Evolutionary conservation across 2,797 vertebrate species (phyloP).

Genomic region (Hafferia zeledoni): DNA sequence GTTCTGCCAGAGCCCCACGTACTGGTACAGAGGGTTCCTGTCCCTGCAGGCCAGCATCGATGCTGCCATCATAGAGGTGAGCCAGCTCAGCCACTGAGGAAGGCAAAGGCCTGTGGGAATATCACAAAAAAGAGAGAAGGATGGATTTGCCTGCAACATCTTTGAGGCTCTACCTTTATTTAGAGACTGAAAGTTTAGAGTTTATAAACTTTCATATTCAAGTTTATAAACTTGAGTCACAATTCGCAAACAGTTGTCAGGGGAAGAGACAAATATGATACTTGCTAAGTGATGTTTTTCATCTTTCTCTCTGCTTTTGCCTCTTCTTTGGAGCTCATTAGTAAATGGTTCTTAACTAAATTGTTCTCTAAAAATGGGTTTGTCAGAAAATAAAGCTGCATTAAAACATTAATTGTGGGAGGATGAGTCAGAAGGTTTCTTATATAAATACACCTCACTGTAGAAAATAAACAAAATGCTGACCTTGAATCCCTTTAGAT

Average conservation of each 20-base stretch:
- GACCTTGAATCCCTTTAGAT: conserved; percentile 70
- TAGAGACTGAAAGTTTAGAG: not conserved
- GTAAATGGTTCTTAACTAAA: not conserved
- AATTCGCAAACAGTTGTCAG: not conserved
- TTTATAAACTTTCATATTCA: not conserved
- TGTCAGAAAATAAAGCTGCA: not conserved
- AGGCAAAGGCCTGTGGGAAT: not conserved
- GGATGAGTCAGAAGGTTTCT: not conserved
- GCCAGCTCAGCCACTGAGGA: not conserved
- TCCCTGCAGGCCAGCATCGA: conserved; percentile 69
- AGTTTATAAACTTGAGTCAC: not conserved
- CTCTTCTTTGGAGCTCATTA: not conserved
- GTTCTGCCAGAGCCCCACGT: not conserved
- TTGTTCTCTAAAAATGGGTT: not conserved
- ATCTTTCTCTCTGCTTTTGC: not conserved
- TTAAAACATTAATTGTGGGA: not conserved
- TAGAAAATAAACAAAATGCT: not conserved
- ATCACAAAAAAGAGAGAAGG: not conserved
- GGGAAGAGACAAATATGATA: not conserved
- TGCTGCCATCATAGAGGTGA: conserved; percentile 69
- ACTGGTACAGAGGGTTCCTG: conserved; percentile 63
- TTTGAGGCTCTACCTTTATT: not conserved
- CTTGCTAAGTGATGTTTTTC: not conserved
- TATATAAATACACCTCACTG: not conserved
- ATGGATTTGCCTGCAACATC: not conserved